Evolutionary conservation across 2,113 vertebrate genomes (phyloP).

Genomic region (Periophthalmodon schlosseri): DNA sequence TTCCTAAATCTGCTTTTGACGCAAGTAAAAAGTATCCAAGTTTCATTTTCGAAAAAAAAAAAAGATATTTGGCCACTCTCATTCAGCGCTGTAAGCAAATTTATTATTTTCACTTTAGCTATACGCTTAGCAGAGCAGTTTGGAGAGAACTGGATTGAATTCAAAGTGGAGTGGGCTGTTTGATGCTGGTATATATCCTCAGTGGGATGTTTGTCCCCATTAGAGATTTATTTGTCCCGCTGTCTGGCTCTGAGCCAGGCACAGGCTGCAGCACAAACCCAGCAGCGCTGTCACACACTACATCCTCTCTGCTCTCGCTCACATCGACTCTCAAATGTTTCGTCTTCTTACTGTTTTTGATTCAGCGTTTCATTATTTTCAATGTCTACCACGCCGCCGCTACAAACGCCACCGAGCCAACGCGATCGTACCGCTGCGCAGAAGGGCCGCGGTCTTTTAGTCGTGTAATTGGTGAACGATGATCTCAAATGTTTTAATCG

Average conservation of each 20-base stretch:
- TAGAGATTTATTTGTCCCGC: conserved; percentile 54
- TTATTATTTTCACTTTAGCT: conserved; percentile 25
- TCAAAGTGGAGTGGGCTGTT: conserved; percentile 46
- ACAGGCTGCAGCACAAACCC: conserved; percentile 38
- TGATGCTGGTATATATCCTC: conserved; percentile 48
- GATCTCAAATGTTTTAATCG: too few species aligned
- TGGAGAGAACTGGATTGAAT: conserved; percentile 36
- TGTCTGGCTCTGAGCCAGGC: conserved; percentile 37
- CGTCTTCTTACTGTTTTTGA: background rate
- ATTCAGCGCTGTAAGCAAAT: conserved; percentile 24
- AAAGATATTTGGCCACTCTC: background rate
- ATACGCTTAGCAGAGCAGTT: conserved; percentile 31
- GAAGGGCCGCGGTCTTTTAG: too few species aligned
- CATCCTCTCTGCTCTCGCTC: background rate
- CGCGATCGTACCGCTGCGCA: too few species aligned
- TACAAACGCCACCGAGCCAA: background rate
- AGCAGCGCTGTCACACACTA: conserved; percentile 17
- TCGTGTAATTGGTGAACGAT: too few species aligned
- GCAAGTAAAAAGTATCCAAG: background rate
- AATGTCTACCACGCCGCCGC: background rate
- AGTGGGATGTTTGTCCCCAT: conserved; percentile 60
- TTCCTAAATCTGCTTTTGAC: conserved; percentile 3
- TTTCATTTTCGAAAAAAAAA: conserved; percentile 7
- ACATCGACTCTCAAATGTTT: background rate
- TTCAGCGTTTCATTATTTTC: background rate